Evolutionary conservation across 2,888 invertebrate genomes (phyloP), one percentile per base, ranked within the genome.

Genomic region (Parnassius apollo): DNA sequence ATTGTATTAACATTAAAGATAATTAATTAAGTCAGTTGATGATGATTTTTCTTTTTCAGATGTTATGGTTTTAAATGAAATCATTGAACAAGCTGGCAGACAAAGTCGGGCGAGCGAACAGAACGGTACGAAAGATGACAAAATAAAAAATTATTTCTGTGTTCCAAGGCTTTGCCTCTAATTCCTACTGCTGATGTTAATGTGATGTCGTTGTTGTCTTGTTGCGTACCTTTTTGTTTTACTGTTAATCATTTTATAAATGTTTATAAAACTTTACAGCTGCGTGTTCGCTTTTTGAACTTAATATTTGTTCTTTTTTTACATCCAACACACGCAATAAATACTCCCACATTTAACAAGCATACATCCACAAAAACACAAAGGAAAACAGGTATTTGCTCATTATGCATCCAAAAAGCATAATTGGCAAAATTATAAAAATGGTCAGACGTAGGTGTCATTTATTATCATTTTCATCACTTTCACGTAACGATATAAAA

Each of bases 31-130:
- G 7, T 35, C 1, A 35, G 35, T 35, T 35, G 7, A 35, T 35
- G 7, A 35, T 35, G 56, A 25, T 49, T 54, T 35, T 46, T n/a
- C 59, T 58, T 68, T 87, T 93, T 60, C 93, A 98, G 98, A 99
- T 93, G 98, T 98, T 68, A 97, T 98, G 97, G 98, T 98, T 75
- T 93, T 98, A 78, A 98, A 98, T 85, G 98, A 98, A 86, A 98
- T 99, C 78, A 97, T 98, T 76, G 98, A 98, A 85, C 98, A 98
- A 93, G 98, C 98, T 65, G 96, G 97, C 73, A 94, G 96, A 83
- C 96, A 96, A 81, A 97, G 97, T 91, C 93, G 95, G 81, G 94
- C 95, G 66, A 96, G 96, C 81, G 97, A 97, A 70, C 96, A 96
- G 86, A 96, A 96, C 94, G 97, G 97, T 97, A 95, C 93, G 93